Conservation (phyloP, 2,113 vertebrate genomes). For the Ranitomeya variabilis region DNA sequence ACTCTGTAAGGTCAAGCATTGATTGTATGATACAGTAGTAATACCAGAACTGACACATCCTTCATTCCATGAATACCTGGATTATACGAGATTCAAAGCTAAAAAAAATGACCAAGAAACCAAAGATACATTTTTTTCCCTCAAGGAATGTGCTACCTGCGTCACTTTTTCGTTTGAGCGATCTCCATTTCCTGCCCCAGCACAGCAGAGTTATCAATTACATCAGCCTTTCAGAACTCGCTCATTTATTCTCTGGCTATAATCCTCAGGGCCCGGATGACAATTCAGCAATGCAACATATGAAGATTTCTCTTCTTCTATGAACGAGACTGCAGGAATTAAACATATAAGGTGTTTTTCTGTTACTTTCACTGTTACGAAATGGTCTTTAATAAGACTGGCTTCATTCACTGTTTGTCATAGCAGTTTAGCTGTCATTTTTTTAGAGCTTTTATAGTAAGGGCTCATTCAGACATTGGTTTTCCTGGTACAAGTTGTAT, state of each 20-base stretch:
- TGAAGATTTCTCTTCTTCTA: neutral
- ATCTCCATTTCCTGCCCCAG: neutral
- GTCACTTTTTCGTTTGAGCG: slow-evolving; percentile 23
- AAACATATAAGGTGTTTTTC: slow-evolving; percentile 18
- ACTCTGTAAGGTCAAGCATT: neutral
- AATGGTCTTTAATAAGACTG: neutral
- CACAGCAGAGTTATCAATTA: slow-evolving; percentile 4
- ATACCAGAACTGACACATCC: slow-evolving; percentile 4
- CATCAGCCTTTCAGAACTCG: slow-evolving; percentile 1
- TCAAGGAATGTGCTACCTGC: slow-evolving; percentile 43
- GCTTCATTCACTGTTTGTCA: no score
- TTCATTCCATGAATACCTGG: slow-evolving; percentile 44
- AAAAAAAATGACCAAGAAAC: slow-evolving; percentile 43
- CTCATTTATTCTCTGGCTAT: neutral
- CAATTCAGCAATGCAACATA: neutral
- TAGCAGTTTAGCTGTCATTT: no score
- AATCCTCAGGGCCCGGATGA: neutral
- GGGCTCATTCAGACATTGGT: no score
- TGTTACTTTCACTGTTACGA: neutral
- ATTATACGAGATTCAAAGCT: slow-evolving; percentile 30
- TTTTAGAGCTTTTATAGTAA: no score
- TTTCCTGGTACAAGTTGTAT: no score
- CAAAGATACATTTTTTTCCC: slow-evolving; percentile 11
- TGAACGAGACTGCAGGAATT: slow-evolving; percentile 1
- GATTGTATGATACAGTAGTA: slow-evolving; percentile 6